These are phyloP conservation scores for Darevskia nairensis DNA, from an alignment of 2,797 vertebrate species.

Conservation along the genomic window DNA sequence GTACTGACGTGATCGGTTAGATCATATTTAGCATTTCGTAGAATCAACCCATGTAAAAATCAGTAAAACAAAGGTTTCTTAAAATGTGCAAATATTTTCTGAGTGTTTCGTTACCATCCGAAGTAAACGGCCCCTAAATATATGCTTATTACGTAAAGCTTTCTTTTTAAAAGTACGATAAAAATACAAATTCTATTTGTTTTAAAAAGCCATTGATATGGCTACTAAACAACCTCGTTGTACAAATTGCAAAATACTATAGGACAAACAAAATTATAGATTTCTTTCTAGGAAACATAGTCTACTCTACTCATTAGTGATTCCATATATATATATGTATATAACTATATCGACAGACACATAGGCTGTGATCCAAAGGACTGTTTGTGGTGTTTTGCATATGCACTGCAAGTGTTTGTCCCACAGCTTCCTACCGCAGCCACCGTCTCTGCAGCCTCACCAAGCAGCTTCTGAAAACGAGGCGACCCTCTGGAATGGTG, in stretches of 20 bases:
- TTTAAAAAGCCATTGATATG: slow-evolving; percentile 80
- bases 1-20: slow-evolving; percentile 58
- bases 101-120: slow-evolving; percentile 73
- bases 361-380: slow-evolving; percentile 9
- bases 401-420: background rate
- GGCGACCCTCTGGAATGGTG: background rate
- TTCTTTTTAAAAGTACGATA: slow-evolving; percentile 80
- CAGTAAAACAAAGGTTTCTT: slow-evolving; percentile 71
- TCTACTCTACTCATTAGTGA: slow-evolving; percentile 72
- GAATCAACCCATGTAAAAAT: slow-evolving; percentile 75
- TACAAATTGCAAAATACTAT: slow-evolving; percentile 84
- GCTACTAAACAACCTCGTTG: slow-evolving; percentile 80
- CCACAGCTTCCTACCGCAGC: background rate
- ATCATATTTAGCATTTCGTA: slow-evolving; percentile 71
- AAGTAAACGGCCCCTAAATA: slow-evolving; percentile 81
- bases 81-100: slow-evolving; percentile 79
- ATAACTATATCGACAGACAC: slow-evolving; percentile 26
- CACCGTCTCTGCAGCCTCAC: background rate
- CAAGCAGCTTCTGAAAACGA: background rate
- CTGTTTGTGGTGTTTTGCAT: background rate
- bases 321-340: slow-evolving; percentile 43
- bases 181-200: slow-evolving; percentile 86
- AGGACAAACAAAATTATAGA: slow-evolving; percentile 81
- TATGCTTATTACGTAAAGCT: slow-evolving; percentile 80
- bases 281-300: slow-evolving; percentile 76